These are phyloP conservation scores for Dyspetes luteomarginatus DNA, from an alignment of 2,888 invertebrate species.

Conservation along the genomic window DNA sequence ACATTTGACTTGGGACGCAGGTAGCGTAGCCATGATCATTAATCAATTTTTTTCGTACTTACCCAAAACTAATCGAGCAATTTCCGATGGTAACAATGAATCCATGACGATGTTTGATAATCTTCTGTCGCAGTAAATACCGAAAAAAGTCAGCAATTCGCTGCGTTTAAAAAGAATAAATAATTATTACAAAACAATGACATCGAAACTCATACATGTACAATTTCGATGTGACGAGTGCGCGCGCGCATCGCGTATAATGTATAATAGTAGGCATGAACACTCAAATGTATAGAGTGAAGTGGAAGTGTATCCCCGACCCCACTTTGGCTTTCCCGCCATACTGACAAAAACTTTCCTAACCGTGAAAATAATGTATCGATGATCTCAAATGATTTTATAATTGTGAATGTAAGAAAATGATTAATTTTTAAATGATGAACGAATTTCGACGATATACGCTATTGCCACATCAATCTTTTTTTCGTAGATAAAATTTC, in stretches of 20 bases:
- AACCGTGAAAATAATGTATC: too few species aligned
- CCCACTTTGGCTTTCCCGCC: not conserved
- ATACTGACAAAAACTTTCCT: not conserved
- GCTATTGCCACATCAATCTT: too few species aligned
- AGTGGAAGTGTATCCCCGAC: too few species aligned
- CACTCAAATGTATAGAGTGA: too few species aligned
- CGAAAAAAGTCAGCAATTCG: not conserved
- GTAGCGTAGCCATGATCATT: constrained; percentile 60
- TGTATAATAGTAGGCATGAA: too few species aligned
- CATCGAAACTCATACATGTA: constrained; percentile 37
- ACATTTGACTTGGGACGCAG: constrained; percentile 38
- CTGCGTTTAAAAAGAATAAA: not conserved
- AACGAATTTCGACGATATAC: too few species aligned
- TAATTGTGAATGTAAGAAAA: too few species aligned
- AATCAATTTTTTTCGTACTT: constrained; percentile 63
- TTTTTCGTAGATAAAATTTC: too few species aligned
- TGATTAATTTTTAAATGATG: too few species aligned
- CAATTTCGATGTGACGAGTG: constrained; percentile 1
- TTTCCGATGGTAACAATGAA: constrained; percentile 80
- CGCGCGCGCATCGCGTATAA: constrained; percentile 28
- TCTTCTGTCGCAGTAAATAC: not conserved
- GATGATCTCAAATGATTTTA: too few species aligned
- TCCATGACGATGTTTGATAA: constrained; percentile 73
- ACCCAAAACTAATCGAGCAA: constrained; percentile 82
- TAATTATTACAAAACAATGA: constrained; percentile 31